A percentile compares a stretch with the other conserved stretches of the same genome.
These are phyloP conservation scores for Heptranchias perlo DNA, from an alignment of 2,113 vertebrate genomes.

Conservation along the genomic window DNA sequence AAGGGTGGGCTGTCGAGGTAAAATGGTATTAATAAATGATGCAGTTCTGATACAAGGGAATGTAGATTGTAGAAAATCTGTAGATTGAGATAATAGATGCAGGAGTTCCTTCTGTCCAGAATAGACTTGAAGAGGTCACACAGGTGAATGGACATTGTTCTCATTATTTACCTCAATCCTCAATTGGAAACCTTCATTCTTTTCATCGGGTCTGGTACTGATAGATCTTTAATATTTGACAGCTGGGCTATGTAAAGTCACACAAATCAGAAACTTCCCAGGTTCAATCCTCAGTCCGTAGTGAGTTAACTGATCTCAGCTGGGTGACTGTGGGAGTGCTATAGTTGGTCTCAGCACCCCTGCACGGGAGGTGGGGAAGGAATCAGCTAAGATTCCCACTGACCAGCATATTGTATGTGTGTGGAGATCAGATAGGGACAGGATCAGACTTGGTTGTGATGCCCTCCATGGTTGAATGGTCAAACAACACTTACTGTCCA, in stretches of 20 bases:
- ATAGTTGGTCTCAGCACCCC: neutral
- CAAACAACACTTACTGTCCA: neutral
- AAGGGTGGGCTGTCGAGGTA: slow-evolving; percentile 46
- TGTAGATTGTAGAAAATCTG: neutral
- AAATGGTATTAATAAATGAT: neutral
- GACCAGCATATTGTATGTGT: neutral
- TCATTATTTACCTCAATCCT: neutral
- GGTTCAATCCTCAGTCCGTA: neutral
- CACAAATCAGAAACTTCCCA: neutral
- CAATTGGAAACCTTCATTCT: too few relatives aligned
- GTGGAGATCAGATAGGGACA: neutral
- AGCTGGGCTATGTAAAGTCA: neutral
- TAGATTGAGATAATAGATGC: neutral
- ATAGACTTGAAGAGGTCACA: neutral
- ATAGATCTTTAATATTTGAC: neutral
- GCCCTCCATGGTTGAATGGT: neutral
- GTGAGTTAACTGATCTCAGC: too few relatives aligned
- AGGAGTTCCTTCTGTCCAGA: neutral
- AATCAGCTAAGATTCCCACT: neutral
- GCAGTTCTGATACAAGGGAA: neutral
- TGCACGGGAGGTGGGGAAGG: neutral
- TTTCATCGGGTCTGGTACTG: neutral
- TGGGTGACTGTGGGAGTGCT: neutral
- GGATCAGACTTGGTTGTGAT: neutral
- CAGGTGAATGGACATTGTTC: neutral